A percentile compares a stretch with the other conserved stretches of the same genome.
phyloP scores from a whole-genome alignment of 2,797 vertebrate genomes.

The Manis pentadactyla region DNA sequence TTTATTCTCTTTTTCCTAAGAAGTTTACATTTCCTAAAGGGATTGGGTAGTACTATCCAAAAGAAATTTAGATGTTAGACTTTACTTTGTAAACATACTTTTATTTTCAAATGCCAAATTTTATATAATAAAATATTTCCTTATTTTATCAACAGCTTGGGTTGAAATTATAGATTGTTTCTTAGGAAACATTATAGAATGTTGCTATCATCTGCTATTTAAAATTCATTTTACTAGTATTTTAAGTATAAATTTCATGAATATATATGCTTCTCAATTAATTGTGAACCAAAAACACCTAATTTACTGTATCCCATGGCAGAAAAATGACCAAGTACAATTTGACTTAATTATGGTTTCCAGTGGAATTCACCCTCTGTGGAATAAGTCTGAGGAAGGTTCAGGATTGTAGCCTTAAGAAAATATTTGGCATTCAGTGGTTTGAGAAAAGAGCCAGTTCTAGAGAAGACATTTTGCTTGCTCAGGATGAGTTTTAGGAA shows the following conservation, averaged over 20 bases:
- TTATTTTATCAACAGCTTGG: not conserved
- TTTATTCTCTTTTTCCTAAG: not conserved
- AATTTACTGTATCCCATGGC: not conserved
- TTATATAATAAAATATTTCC: not conserved
- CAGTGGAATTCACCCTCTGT: not conserved
- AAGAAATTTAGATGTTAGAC: not conserved
- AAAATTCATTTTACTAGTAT: not conserved
- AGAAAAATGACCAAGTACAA: not conserved
- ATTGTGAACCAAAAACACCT: not conserved
- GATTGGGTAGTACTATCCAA: not conserved
- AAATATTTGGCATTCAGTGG: not conserved
- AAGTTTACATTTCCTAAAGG: not conserved
- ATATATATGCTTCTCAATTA: not conserved
- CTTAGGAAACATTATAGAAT: slow-evolving; percentile 10
- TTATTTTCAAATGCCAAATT: not conserved
- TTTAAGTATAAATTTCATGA: not conserved
- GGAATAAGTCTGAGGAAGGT: not conserved
- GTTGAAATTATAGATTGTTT: slow-evolving; percentile 8
- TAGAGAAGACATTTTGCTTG: slow-evolving; percentile 19
- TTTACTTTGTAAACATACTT: not conserved
- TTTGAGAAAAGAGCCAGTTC: not conserved
- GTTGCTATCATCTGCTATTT: not conserved
- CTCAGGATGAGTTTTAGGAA: slow-evolving; percentile 19
- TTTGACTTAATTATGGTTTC: not conserved
- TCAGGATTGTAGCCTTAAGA: not conserved